Percentiles rank a stretch among this genome's conserved stretches.
Conservation (phyloP, 2,113 vertebrate species). For the Archocentrus centrarchus region DNA sequence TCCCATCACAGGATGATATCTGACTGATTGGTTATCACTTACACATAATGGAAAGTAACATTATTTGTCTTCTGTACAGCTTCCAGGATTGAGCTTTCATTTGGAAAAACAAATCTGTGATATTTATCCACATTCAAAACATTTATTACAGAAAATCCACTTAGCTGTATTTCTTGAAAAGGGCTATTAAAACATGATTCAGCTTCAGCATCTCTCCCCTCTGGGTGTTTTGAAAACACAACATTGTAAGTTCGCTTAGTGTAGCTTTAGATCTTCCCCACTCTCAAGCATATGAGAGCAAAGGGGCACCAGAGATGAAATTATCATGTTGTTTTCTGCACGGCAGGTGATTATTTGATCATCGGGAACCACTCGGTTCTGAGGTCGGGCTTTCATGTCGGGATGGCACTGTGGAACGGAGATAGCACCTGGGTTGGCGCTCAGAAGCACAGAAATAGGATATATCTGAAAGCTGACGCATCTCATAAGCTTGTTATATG, state of each 20-base stretch:
- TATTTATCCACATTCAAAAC: slow-evolving; percentile 5
- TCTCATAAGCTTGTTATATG: slow-evolving; percentile 69
- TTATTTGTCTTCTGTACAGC: slow-evolving; percentile 8
- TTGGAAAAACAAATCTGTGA: not conserved
- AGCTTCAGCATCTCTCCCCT: slow-evolving; percentile 24
- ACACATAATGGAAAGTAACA: not conserved
- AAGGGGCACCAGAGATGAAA: slow-evolving; percentile 56
- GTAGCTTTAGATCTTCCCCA: slow-evolving; percentile 36
- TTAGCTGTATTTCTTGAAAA: slow-evolving; percentile 17
- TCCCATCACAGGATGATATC: not conserved
- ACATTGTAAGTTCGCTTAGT: slow-evolving; percentile 27
- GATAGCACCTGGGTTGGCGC: slow-evolving; percentile 58
- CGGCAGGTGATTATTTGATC: slow-evolving; percentile 63
- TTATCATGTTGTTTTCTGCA: slow-evolving; percentile 51
- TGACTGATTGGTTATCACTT: not conserved
- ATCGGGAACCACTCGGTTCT: slow-evolving; percentile 47
- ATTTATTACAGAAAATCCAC: slow-evolving; percentile 5
- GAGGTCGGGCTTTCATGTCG: slow-evolving; percentile 52
- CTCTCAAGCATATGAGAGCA: slow-evolving; percentile 37
- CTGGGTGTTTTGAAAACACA: slow-evolving; percentile 54
- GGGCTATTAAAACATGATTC: slow-evolving; percentile 31
- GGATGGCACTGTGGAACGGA: slow-evolving; percentile 35
- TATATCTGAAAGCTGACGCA: slow-evolving; percentile 35
- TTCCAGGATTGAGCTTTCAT: slow-evolving; percentile 6
- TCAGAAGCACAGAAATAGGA: slow-evolving; percentile 20